These are phyloP conservation scores for Pachypanchax playfairii DNA, from an alignment of 2,113 vertebrate genomes.

Conservation along the genomic window DNA sequence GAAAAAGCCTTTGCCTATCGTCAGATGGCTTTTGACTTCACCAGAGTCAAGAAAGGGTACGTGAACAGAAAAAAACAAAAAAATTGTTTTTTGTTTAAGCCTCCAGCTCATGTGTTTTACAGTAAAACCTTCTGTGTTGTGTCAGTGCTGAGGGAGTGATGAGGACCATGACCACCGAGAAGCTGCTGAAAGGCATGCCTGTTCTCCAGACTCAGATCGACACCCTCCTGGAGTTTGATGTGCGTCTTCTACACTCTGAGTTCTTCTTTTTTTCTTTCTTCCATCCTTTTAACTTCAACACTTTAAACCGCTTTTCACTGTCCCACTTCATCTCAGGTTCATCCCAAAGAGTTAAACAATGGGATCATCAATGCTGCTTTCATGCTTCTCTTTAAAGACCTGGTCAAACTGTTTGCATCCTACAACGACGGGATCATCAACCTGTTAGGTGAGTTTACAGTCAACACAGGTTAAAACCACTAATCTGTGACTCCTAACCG, in stretches of 20 bases:
- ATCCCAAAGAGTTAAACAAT: conserved; percentile 98
- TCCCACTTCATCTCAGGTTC: conserved; percentile 80
- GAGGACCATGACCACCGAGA: conserved; percentile 97
- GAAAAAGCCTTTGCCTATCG: conserved; percentile 99
- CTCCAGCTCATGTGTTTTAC: too few relatives aligned
- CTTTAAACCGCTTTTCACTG: neutral
- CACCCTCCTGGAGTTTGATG: conserved; percentile 96
- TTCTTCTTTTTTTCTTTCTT: too few relatives aligned
- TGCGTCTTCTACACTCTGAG: conserved; percentile 72
- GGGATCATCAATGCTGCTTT: conserved; percentile 97
- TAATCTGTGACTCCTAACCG: neutral
- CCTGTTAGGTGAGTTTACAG: conserved; percentile 86
- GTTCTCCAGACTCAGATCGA: conserved; percentile 96
- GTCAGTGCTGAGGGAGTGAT: conserved; percentile 95
- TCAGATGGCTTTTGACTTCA: conserved; percentile 99
- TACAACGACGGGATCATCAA: conserved; percentile 99
- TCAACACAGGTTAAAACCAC: neutral
- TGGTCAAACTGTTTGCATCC: conserved; percentile 98
- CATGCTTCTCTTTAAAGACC: conserved; percentile 97
- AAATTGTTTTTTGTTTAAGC: too few relatives aligned
- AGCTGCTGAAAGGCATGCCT: conserved; percentile 97
- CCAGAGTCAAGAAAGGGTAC: conserved; percentile 98
- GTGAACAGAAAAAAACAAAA: conserved; percentile 41
- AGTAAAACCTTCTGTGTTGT: conserved; percentile 6
- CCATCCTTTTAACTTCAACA: neutral